Conservation (phyloP, 2,888 invertebrate species). For the Pteria penguin region DNA sequence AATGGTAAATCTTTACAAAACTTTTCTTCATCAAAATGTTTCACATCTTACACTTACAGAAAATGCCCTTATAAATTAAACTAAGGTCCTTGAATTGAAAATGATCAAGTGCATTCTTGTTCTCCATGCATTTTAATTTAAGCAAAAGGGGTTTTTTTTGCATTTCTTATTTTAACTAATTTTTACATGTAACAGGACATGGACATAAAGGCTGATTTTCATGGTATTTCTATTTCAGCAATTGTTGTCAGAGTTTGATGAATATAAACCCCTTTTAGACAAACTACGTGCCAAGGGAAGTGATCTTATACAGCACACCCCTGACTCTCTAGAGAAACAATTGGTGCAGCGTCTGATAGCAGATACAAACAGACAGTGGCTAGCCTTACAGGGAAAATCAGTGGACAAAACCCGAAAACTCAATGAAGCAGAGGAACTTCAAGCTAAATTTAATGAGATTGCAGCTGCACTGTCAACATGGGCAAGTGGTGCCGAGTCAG, state of each 20-base stretch:
- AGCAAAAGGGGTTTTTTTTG: too few species aligned
- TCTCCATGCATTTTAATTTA: too few species aligned
- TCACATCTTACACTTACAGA: too few species aligned
- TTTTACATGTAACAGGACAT: too few species aligned
- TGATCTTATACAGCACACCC: conserved; percentile 65
- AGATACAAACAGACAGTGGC: conserved; percentile 68
- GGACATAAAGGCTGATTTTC: too few species aligned
- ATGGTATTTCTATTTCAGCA: too few species aligned
- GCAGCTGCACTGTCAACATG: conserved; percentile 62
- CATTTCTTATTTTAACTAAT: too few species aligned
- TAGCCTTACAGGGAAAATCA: conserved; percentile 61
- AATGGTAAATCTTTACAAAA: too few species aligned
- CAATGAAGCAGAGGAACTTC: conserved; percentile 66
- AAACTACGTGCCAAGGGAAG: conserved; percentile 68
- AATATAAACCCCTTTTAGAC: conserved; percentile 64
- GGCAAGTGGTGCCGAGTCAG: conserved; percentile 59
- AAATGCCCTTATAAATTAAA: too few species aligned
- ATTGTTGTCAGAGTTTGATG: conserved; percentile 60
- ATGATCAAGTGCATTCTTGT: too few species aligned
- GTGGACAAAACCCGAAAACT: conserved; percentile 66
- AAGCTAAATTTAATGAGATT: conserved; percentile 62
- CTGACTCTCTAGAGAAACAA: conserved; percentile 67
- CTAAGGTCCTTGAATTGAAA: too few species aligned
- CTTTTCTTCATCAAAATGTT: too few species aligned
- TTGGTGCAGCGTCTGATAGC: conserved; percentile 66